Evolutionary conservation across 2,888 invertebrate species (phyloP), one percentile per base, ranked within the genome.

Genomic region (Sminthurides aquaticus): DNA sequence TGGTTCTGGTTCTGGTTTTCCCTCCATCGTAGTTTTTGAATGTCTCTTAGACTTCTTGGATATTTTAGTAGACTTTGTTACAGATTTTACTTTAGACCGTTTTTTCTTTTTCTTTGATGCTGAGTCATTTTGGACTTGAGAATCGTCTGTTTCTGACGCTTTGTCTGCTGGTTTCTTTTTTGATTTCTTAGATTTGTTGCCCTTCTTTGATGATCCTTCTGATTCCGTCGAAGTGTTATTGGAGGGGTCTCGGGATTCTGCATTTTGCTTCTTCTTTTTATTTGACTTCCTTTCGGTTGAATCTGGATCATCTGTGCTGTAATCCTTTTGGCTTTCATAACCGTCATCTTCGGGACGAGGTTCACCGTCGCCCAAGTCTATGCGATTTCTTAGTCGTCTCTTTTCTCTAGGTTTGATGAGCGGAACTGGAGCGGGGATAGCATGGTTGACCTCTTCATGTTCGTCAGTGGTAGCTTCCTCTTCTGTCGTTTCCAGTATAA

Each of bases 401-500:
- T 49, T 60, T 22, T 55, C 26, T 49, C 26, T 56, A 49, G 15
- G 20, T 60, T 60, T 49, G n/a, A 28, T 5, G 2, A 11, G 18
- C 18, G 43, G 2, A n/a, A n/a, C n/a, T n/a, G n/a, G n/a, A n/a
- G n/a, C n/a, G n/a, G n/a, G n/a, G n/a, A n/a, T n/a, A 1, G 2
- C 27, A 8, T 20, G 2, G n/a, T 18, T 2, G 22, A 58, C 18
- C 18, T 22, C 54, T 25, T 26, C 60, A 25, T 48, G 26, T 2
- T 2, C 26, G 22, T 56, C 62, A 15, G 11, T 22, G 27, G 49
- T 54, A 18, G 57, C 25, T 43, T 62, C 67, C 5, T 62, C 62
- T 15, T 62, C 60, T 25, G 24, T 34, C 15, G 22, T 3, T 18
- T 63, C 58, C 18, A 27, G 49, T 3, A 27, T 34, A 27, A 25